phyloP scores from a whole-genome alignment of 2,888 invertebrate species.

The Ormyrus thymus region DNA sequence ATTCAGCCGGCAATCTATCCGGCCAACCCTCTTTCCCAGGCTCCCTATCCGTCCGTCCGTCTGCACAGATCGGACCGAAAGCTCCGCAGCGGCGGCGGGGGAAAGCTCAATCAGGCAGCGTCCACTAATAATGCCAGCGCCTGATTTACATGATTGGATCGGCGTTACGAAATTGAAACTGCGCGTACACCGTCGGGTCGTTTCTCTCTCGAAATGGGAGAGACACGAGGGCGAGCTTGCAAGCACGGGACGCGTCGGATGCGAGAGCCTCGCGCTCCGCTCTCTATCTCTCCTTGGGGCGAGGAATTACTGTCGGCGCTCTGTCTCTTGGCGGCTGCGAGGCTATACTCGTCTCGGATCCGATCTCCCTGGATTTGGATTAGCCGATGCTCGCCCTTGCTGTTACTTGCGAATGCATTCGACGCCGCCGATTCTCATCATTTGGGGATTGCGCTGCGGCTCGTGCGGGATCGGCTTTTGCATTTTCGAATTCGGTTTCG shows the following conservation, averaged over 20 bases:
- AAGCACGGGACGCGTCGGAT: constrained; percentile 7
- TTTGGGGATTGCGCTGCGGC: no score
- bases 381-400: neutral
- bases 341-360: neutral
- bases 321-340: constrained; percentile 13
- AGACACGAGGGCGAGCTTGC: constrained; percentile 44
- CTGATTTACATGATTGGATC: constrained; percentile 75
- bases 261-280: neutral
- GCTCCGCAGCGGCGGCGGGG: no score
- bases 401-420: no score
- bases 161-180: constrained; percentile 74
- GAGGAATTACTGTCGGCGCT: constrained; percentile 48
- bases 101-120: constrained; percentile 41
- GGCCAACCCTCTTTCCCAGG: no score
- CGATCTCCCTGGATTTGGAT: constrained; percentile 45
- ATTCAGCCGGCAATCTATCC: no score
- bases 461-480: no score
- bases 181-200: constrained; percentile 52
- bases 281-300: constrained; percentile 22
- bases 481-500: no score
- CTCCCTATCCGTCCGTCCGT: no score
- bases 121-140: constrained; percentile 70
- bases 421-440: no score
- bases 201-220: constrained; percentile 60
- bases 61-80: no score